Percentiles rank a stretch among this genome's conserved stretches.
Conservation (phyloP, 2,113 vertebrate genomes). For the Apteryx owenii region DNA sequence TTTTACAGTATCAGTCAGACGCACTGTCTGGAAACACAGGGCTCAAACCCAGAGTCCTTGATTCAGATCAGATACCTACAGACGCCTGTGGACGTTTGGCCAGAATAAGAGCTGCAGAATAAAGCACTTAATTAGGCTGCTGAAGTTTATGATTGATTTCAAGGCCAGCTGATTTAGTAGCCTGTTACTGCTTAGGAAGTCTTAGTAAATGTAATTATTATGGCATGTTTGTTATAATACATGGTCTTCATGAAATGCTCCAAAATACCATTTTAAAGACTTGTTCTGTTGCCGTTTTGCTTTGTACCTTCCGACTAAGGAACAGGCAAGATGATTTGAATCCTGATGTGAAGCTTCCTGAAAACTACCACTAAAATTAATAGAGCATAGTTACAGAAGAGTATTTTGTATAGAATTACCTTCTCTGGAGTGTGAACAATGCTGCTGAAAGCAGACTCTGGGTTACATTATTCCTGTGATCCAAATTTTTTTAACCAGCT, state of each 20-base stretch:
- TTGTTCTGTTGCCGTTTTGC: neutral
- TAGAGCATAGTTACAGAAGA: constrained; percentile 41
- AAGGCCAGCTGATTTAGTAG: neutral
- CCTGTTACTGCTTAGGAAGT: constrained; percentile 1
- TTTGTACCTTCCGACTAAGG: constrained; percentile 19
- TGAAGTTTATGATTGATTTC: constrained; percentile 34
- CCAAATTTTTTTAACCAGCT: constrained; percentile 76
- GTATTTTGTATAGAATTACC: constrained; percentile 28
- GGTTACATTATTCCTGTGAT: constrained; percentile 65
- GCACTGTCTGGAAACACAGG: constrained; percentile 54
- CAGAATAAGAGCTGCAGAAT: neutral
- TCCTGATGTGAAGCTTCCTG: neutral
- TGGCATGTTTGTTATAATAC: constrained; percentile 7
- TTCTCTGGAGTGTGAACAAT: constrained; percentile 56
- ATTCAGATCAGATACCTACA: constrained; percentile 62
- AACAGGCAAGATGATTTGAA: constrained; percentile 16
- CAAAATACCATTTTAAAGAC: neutral
- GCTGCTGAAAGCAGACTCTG: constrained; percentile 42
- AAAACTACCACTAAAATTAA: constrained; percentile 60
- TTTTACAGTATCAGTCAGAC: constrained; percentile 66
- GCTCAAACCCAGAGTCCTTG: constrained; percentile 50
- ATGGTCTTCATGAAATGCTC: neutral
- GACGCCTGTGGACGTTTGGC: neutral
- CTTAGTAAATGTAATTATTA: constrained; percentile 47
- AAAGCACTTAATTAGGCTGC: constrained; percentile 41